A percentile compares a stretch with the other conserved stretches of the same genome.
Conservation (phyloP, 2,797 vertebrate genomes). For the Dermochelys coriacea region DNA sequence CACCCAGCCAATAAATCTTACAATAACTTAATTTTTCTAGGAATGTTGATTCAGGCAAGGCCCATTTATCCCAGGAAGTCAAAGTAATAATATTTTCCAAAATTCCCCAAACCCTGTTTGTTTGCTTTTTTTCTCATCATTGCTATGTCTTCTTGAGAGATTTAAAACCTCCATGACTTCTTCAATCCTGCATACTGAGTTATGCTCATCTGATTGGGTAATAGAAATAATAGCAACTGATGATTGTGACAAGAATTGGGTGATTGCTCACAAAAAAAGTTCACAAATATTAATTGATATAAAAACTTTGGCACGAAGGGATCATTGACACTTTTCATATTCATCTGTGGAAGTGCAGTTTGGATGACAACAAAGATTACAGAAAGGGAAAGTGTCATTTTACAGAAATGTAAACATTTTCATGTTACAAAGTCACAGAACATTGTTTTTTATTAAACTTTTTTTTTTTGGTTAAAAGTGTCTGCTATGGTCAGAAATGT, state of each 20-base stretch:
- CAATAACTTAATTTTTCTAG: background rate
- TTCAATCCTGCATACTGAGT: background rate
- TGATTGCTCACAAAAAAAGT: background rate
- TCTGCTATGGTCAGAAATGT: background rate
- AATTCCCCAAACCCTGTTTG: background rate
- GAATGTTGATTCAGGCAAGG: background rate
- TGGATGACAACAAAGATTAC: background rate
- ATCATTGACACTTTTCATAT: background rate
- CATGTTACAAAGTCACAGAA: background rate
- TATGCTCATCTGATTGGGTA: background rate
- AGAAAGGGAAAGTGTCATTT: background rate
- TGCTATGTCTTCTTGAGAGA: background rate
- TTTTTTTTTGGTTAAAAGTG: background rate
- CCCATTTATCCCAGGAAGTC: background rate
- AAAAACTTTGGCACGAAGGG: background rate
- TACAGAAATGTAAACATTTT: too few species aligned
- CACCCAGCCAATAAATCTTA: background rate
- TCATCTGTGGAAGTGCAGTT: background rate
- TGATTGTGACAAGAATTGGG: background rate
- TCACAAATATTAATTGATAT: background rate
- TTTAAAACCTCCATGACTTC: background rate
- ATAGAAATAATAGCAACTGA: background rate
- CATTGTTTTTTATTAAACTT: background rate
- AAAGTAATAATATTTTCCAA: background rate
- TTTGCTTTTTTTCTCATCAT: background rate